A percentile compares a stretch with the other conserved stretches of the same genome.
phyloP scores from a whole-genome alignment of 2,113 vertebrate species.

The Otis tarda region DNA sequence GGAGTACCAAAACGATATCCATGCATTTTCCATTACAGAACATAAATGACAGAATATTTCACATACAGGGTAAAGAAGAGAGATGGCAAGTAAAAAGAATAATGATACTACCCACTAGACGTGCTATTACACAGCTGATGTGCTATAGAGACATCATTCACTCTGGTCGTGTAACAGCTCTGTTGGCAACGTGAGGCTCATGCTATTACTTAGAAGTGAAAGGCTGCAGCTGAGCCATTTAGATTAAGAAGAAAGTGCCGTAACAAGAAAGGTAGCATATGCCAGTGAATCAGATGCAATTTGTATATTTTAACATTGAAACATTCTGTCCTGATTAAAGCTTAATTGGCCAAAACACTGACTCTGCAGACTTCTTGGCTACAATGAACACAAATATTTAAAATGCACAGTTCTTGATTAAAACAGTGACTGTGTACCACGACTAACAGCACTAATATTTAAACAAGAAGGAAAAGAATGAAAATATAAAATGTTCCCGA shows the following conservation, averaged over 20 bases:
- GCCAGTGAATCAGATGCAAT: slow-evolving; percentile 47
- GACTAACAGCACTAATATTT: slow-evolving; percentile 8
- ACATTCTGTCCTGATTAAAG: slow-evolving; percentile 69
- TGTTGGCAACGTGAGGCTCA: background rate
- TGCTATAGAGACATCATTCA: background rate
- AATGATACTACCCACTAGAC: background rate
- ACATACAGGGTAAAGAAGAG: background rate
- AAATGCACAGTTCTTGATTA: slow-evolving; percentile 54
- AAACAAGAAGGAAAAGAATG: slow-evolving; percentile 42
- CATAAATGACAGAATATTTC: background rate
- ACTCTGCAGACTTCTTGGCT: slow-evolving; percentile 59
- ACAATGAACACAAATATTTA: slow-evolving; percentile 67
- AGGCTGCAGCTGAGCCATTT: background rate
- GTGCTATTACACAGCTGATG: background rate
- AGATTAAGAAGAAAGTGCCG: background rate
- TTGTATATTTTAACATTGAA: slow-evolving; percentile 61
- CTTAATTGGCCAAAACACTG: slow-evolving; percentile 60
- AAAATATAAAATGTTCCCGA: slow-evolving; percentile 15
- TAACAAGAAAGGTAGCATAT: slow-evolving; percentile 28
- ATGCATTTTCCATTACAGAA: background rate
- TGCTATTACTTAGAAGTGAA: background rate
- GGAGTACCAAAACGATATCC: background rate
- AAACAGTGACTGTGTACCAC: background rate
- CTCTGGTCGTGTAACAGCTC: background rate
- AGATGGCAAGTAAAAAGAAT: background rate